Percentiles rank a stretch among this genome's conserved stretches.
Conservation (phyloP, 2,113 vertebrate genomes). For the Crocuta crocuta region DNA sequence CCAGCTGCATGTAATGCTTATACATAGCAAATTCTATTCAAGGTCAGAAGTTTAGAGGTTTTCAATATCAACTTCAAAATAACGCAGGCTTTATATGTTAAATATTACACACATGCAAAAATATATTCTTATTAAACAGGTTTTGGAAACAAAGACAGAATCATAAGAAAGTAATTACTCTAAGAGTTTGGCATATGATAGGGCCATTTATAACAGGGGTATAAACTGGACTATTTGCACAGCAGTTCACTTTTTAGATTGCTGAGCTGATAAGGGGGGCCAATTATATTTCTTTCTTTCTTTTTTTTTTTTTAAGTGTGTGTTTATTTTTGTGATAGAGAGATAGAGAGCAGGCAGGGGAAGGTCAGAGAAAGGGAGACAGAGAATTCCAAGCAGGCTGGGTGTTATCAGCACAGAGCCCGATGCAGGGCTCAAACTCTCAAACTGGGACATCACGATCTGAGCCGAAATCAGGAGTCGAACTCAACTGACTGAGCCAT, state of each 20-base stretch:
- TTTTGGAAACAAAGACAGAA: conserved; percentile 22
- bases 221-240: background rate
- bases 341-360: too few species aligned
- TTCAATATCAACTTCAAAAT: conserved; percentile 79
- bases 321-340: too few species aligned
- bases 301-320: too few species aligned
- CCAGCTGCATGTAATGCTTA: conserved; percentile 74
- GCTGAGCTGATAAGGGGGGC: background rate
- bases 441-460: too few species aligned
- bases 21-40: conserved; percentile 74
- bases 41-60: conserved; percentile 82
- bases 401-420: too few species aligned
- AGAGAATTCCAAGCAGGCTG: too few species aligned
- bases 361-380: too few species aligned
- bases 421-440: too few species aligned
- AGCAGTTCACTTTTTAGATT: conserved; percentile 30
- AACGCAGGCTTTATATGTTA: conserved; percentile 52
- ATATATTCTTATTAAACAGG: conserved; percentile 46
- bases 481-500: too few species aligned
- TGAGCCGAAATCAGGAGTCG: too few species aligned
- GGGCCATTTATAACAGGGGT: background rate
- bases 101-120: conserved; percentile 57
- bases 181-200: background rate
- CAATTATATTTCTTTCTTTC: background rate
- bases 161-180: conserved; percentile 52